Evolutionary conservation across 1,140 invertebrate species (phyloP), one percentile per base, ranked within the genome.

Genomic region (Mamestra configurata): DNA sequence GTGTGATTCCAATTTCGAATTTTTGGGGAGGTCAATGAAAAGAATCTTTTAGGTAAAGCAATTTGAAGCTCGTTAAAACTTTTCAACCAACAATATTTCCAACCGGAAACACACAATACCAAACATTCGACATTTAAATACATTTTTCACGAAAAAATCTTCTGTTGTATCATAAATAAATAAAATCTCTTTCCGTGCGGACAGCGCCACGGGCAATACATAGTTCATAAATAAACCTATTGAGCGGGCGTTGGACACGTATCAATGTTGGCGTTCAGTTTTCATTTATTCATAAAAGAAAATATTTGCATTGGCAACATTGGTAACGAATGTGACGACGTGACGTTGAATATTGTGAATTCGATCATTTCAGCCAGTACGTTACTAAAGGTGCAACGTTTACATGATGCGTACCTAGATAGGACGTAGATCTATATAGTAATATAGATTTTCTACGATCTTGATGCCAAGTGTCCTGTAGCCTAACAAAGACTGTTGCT

Each of bases 271-370:
- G 1, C 53, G n/a, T 57, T 40, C 51, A 57, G 51, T 59, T 73
- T 68, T 73, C 71, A 73, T 73, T n/a, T n/a, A 73, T 73, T 73
- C 71, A 57, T 40, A 59, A 73, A 53, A 57, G 71, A 57, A 31
- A 57, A 73, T 40, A 73, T 73, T 73, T 73, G 53, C 37, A 73
- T 7, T 59, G 71, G 53, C 18, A 40, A 57, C 71, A 57, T 51
- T 20, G 68, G 43, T 51, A 71, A 71, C 46, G 43, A 73, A 40
- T 59, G 20, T 43, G 71, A 73, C 71, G 64, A 68, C 11, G 37
- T 68, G 64, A 18, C 6, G 22, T 37, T 68, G 20, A 68, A 68
- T 37, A 37, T 40, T 64, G 35, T 64, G 18, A 64, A 37, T 64
- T 64, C 31, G 35, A 64, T 55, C 51, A 55, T 24, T 55, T 55